Evolutionary conservation across 2,113 vertebrate genomes (phyloP).

Genomic region (Lagopus muta): DNA sequence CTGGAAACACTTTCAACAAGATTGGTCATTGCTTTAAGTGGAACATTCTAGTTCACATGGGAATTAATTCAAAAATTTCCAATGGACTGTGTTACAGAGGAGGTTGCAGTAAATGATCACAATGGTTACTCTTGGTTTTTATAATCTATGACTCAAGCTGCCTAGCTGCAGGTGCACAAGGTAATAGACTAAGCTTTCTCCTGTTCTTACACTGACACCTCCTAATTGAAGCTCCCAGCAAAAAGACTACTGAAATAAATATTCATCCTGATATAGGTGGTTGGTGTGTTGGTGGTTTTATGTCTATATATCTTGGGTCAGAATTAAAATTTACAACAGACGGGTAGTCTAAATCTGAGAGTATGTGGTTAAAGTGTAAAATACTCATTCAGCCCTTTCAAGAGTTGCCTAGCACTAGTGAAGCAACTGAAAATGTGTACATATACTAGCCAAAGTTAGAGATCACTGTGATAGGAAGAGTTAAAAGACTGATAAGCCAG

Average conservation of each 20-base stretch:
- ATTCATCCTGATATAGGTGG: neutral
- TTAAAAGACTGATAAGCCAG: neutral
- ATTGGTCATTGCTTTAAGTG: slow-evolving; percentile 33
- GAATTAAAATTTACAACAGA: neutral
- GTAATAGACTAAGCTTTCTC: neutral
- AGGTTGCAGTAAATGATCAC: slow-evolving; percentile 13
- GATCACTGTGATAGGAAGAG: neutral
- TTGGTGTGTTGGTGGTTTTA: neutral
- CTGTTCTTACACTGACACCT: neutral
- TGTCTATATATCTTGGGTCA: neutral
- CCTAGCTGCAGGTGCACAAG: neutral
- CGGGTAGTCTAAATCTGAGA: neutral
- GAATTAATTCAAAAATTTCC: slow-evolving; percentile 10
- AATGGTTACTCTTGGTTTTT: neutral
- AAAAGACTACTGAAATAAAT: neutral
- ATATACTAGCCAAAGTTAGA: neutral
- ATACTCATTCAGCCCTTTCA: neutral
- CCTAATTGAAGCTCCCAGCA: neutral
- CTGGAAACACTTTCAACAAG: slow-evolving; percentile 38
- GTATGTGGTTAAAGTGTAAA: neutral
- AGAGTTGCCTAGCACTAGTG: neutral
- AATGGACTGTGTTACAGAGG: neutral
- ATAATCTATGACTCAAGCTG: neutral
- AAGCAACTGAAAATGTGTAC: neutral
- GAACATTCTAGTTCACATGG: neutral